phyloP scores from a whole-genome alignment of 1,140 invertebrate species.

The Drosophila suzukii region DNA sequence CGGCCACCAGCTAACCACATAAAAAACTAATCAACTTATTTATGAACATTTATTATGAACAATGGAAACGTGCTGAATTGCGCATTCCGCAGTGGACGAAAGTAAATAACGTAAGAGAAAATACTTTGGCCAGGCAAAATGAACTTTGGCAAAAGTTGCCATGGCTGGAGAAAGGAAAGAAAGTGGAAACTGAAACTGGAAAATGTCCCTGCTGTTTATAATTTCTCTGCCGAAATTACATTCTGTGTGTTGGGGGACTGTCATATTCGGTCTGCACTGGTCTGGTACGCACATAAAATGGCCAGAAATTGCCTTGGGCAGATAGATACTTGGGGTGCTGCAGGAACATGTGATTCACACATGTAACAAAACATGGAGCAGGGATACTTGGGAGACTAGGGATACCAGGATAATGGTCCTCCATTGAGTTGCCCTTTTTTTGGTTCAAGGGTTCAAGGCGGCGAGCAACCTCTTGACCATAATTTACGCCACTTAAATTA shows the following conservation, averaged over 20 bases:
- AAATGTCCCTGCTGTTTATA: conserved; percentile 67
- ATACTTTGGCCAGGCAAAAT: conserved; percentile 31
- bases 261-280: conserved; percentile 52
- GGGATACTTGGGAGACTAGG: background rate
- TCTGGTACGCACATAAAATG: conserved; percentile 60
- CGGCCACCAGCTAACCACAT: conserved; percentile 56
- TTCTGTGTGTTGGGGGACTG: conserved; percentile 47
- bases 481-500: conserved; percentile 80
- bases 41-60: conserved; percentile 79
- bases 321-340: background rate
- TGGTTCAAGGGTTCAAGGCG: conserved; percentile 20
- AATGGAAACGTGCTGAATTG: conserved; percentile 78
- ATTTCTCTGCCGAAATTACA: conserved; percentile 71
- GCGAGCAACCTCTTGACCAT: conserved; percentile 67
- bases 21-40: conserved; percentile 83
- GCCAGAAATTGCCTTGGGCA: conserved; percentile 47
- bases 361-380: conserved; percentile 45
- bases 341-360: conserved; percentile 19
- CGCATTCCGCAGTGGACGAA: conserved; percentile 52
- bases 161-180: background rate
- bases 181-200: conserved; percentile 31
- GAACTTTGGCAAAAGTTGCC: conserved; percentile 11
- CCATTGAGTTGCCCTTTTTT: conserved; percentile 33
- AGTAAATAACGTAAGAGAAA: conserved; percentile 48
- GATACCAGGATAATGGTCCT: conserved; percentile 22